phyloP scores from a whole-genome alignment of 2,797 vertebrate genomes.

The Pagetopsis macropterus region DNA sequence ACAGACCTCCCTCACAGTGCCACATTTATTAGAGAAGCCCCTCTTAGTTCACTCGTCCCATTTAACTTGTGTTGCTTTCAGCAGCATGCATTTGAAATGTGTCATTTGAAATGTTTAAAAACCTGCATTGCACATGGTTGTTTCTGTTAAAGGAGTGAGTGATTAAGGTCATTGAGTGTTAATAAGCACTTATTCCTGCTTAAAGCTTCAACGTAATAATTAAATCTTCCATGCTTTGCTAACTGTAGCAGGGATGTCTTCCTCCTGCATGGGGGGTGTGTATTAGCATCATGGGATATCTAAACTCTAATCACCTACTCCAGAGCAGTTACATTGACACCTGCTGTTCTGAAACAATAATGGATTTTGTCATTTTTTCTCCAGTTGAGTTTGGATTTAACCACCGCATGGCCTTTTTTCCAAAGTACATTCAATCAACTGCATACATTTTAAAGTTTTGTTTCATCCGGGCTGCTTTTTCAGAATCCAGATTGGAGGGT shows the following conservation, averaged over 20 bases:
- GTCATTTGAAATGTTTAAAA: conserved; percentile 52
- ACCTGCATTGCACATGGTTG: conserved; percentile 32
- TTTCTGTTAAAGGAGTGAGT: conserved; percentile 50
- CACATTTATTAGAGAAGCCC: conserved; percentile 26
- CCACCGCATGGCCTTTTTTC: conserved; percentile 71
- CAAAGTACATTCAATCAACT: background rate
- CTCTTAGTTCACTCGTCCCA: conserved; percentile 34
- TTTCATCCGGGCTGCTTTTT: conserved; percentile 28
- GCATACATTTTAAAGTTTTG: background rate
- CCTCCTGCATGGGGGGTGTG: conserved; percentile 55
- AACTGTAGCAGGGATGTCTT: conserved; percentile 29
- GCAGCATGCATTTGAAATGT: conserved; percentile 66
- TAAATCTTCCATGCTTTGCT: conserved; percentile 20
- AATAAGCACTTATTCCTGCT: conserved; percentile 22
- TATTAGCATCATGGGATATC: conserved; percentile 34
- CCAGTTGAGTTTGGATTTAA: conserved; percentile 69
- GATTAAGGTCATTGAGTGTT: conserved; percentile 28
- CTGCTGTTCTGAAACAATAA: conserved; percentile 41
- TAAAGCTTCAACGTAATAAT: background rate
- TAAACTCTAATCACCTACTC: conserved; percentile 50
- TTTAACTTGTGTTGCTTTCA: conserved; percentile 53
- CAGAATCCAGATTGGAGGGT: conserved; percentile 98
- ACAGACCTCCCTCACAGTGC: conserved; percentile 34
- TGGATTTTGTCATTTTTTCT: conserved; percentile 22
- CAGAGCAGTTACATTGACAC: conserved; percentile 34